These are phyloP conservation scores for Microctonus brassicae DNA, from an alignment of 2,888 invertebrate genomes.

Conservation along the genomic window DNA sequence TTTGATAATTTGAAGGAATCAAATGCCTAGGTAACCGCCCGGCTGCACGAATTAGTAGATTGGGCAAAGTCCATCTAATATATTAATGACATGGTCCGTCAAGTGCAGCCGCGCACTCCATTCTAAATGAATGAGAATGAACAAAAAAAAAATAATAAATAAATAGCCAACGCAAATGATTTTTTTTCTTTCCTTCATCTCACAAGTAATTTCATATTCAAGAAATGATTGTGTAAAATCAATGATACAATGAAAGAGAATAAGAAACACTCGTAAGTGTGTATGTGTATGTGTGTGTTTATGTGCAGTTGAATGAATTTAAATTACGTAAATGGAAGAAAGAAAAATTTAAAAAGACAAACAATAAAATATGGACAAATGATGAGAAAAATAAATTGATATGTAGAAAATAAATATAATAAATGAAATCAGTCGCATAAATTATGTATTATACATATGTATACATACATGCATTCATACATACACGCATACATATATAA, in stretches of 20 bases:
- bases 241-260: not conserved
- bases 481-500: slow-evolving; percentile 24
- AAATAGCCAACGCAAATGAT: not conserved
- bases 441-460: slow-evolving; percentile 12
- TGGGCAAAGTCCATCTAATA: slow-evolving; percentile 45
- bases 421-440: not conserved
- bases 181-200: not conserved
- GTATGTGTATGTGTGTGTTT: slow-evolving; percentile 8
- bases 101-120: slow-evolving; percentile 25
- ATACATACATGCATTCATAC: slow-evolving; percentile 33
- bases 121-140: not conserved
- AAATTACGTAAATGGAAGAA: not conserved
- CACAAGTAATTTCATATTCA: too few species aligned
- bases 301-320: not conserved
- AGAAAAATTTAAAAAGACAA: not conserved
- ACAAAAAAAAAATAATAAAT: not conserved
- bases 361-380: too few species aligned
- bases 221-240: not conserved
- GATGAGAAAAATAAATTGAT: not conserved
- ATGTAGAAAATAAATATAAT: not conserved
- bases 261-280: not conserved
- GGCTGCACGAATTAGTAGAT: slow-evolving; percentile 82
- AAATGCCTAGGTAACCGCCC: slow-evolving; percentile 86
- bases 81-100: not conserved
- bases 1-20: slow-evolving; percentile 97